Evolutionary conservation across 2,797 vertebrate species (phyloP).

Genomic region (Schizopygopsis malacanthus): DNA sequence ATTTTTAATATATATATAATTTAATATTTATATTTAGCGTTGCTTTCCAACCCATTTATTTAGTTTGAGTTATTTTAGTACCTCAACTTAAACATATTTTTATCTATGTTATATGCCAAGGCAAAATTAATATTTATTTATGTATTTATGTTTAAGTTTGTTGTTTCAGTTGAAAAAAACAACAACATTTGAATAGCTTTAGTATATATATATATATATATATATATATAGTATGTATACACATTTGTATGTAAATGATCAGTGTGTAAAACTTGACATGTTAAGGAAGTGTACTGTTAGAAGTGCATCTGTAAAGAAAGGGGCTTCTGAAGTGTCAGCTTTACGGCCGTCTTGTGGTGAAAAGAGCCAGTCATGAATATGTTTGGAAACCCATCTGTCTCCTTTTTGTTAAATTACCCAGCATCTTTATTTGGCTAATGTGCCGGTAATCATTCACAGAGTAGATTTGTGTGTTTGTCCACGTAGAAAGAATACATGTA

Average conservation of each 20-base stretch:
- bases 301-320: not conserved
- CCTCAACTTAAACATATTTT: not conserved
- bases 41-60: not conserved
- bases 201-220: no score
- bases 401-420: not conserved
- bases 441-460: slow-evolving; percentile 19
- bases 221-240: not conserved
- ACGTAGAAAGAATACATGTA: slow-evolving; percentile 10
- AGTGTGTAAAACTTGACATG: not conserved
- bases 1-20: not conserved
- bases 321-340: not conserved
- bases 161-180: not conserved
- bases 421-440: not conserved
- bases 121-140: no score
- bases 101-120: not conserved
- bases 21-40: not conserved
- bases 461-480: not conserved
- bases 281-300: not conserved
- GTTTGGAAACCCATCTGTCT: slow-evolving; percentile 21
- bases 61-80: not conserved
- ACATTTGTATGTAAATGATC: not conserved
- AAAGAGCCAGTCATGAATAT: not conserved
- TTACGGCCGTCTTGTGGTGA: not conserved
- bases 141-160: no score
- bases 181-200: no score